Evolutionary conservation across 37 sponge, comb jelly and placozoan species (phyloP).

Genomic region (Oscarella lobularis): DNA sequence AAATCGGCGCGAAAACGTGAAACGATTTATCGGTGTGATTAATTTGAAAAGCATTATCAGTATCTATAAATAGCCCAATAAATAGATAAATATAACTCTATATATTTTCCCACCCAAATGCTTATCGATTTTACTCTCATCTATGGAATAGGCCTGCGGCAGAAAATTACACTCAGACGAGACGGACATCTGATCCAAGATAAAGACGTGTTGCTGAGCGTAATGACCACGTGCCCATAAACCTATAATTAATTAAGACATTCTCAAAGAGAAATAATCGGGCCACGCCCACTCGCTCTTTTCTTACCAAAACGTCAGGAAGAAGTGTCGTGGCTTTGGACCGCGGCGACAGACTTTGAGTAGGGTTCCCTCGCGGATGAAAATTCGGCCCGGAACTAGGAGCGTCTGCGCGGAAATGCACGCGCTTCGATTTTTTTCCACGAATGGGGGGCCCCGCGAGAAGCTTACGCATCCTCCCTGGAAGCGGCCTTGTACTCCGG

Average conservation of each 20-base stretch:
- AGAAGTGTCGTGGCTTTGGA: constrained; percentile 42
- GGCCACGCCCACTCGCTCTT: no score
- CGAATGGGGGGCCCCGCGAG: not conserved
- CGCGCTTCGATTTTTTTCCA: not conserved
- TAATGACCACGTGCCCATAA: no score
- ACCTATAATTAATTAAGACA: no score
- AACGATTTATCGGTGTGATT: constrained; percentile 74
- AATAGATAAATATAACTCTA: no score
- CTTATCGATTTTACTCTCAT: no score
- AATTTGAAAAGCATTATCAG: constrained; percentile 61
- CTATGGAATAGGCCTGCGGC: no score
- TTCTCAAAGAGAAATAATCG: no score
- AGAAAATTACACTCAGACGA: no score
- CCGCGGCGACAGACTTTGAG: constrained; percentile 64
- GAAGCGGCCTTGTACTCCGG: constrained; percentile 62
- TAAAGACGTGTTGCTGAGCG: constrained; percentile 53
- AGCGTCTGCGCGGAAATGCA: constrained; percentile 22
- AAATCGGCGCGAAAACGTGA: constrained; percentile 53
- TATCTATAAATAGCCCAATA: constrained; percentile 21
- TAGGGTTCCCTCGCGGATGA: constrained; percentile 54
- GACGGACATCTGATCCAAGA: no score
- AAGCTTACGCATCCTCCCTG: constrained; percentile 53
- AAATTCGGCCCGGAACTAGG: constrained; percentile 54
- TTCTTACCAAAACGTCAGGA: no score
- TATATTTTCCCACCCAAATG: no score